A percentile compares a stretch with the other conserved stretches of the same genome.
Conservation (phyloP, 2,113 vertebrate species). For the Egretta garzetta region DNA sequence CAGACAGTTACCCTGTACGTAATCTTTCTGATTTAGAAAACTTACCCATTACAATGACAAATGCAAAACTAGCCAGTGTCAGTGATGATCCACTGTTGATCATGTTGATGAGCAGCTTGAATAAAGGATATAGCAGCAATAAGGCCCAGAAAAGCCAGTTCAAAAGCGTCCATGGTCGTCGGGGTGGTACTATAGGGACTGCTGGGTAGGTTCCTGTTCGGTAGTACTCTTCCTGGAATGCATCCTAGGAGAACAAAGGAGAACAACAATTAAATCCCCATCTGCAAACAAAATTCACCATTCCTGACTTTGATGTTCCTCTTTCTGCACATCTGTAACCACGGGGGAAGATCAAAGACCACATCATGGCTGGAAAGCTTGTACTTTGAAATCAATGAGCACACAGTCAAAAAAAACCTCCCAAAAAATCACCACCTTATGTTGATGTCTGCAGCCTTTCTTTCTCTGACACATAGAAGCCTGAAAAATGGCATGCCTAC, state of each 20-base stretch:
- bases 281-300: not conserved
- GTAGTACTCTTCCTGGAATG: conserved; percentile 89
- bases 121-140: conserved; percentile 86
- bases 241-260: conserved; percentile 78
- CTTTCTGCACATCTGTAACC: not conserved
- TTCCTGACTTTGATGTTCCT: not conserved
- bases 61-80: conserved; percentile 78
- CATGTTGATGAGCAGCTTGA: conserved; percentile 80
- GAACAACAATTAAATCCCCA: not conserved
- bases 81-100: conserved; percentile 85
- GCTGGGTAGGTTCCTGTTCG: conserved; percentile 85
- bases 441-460: not conserved
- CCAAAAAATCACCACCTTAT: not conserved
- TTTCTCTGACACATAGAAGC: not conserved
- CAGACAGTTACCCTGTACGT: not conserved
- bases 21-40: not conserved
- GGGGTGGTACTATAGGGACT: conserved; percentile 70
- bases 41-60: conserved; percentile 88
- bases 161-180: conserved; percentile 85
- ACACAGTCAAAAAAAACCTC: not conserved
- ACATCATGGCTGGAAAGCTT: not conserved
- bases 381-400: not conserved
- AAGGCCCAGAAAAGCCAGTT: conserved; percentile 93
- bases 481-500: not conserved
- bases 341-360: not conserved